These are phyloP conservation scores for Sciaenops ocellatus DNA, from an alignment of 2,797 vertebrate genomes.

Conservation along the genomic window DNA sequence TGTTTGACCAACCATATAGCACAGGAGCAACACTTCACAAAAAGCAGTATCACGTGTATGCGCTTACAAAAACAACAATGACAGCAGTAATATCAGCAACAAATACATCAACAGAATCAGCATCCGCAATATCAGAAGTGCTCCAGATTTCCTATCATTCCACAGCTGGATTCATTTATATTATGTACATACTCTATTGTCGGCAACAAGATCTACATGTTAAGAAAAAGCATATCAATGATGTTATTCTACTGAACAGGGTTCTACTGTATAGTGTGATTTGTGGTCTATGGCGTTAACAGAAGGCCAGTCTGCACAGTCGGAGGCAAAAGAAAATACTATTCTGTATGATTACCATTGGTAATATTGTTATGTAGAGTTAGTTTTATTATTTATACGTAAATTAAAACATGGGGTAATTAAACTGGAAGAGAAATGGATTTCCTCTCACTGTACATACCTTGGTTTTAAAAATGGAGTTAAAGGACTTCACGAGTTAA, in stretches of 20 bases:
- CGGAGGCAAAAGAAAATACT: conserved; percentile 81
- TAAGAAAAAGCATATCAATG: conserved; percentile 85
- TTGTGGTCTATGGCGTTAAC: conserved; percentile 80
- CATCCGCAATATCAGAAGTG: conserved; percentile 76
- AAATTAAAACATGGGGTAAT: conserved; percentile 77
- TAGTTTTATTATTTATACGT: conserved; percentile 87
- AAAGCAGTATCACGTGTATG: conserved; percentile 75
- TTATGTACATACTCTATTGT: conserved; percentile 84
- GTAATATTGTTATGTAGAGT: conserved; percentile 86
- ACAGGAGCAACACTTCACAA: conserved; percentile 84
- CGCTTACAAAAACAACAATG: conserved; percentile 65
- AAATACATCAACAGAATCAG: conserved; percentile 62
- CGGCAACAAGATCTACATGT: conserved; percentile 81
- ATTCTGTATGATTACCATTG: conserved; percentile 84
- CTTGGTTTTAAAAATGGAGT: conserved; percentile 81
- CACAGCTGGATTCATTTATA: conserved; percentile 83
- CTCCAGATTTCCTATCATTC: conserved; percentile 83
- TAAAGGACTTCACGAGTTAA: conserved; percentile 68
- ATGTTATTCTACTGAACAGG: conserved; percentile 86
- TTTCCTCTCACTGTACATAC: conserved; percentile 86
- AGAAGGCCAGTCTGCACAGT: conserved; percentile 74
- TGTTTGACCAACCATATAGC: conserved; percentile 85
- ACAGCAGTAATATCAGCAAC: conserved; percentile 68
- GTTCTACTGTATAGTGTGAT: conserved; percentile 87
- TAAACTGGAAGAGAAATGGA: conserved; percentile 78